These are phyloP conservation scores for Bubo bubo DNA, from an alignment of 2,113 vertebrate genomes.

Conservation along the genomic window DNA sequence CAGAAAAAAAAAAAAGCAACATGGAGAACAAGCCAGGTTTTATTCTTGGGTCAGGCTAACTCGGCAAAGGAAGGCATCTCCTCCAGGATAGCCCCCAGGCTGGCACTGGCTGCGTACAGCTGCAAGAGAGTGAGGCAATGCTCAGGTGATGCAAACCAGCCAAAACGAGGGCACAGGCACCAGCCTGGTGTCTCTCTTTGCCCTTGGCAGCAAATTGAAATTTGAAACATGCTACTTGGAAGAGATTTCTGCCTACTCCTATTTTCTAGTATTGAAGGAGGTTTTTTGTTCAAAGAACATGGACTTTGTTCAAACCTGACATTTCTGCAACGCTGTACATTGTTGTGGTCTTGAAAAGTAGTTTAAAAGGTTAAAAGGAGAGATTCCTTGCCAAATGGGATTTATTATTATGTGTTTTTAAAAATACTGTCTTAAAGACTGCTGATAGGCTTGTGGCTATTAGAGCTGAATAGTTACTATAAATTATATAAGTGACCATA, in stretches of 20 bases:
- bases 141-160: neutral
- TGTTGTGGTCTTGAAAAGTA: constrained; percentile 22
- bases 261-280: neutral
- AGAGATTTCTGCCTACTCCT: constrained; percentile 1
- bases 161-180: neutral
- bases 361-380: neutral
- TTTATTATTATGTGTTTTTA: neutral
- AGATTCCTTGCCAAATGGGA: neutral
- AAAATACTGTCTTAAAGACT: neutral
- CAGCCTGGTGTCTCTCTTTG: neutral
- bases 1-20: neutral
- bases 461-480: neutral
- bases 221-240: neutral
- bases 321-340: neutral
- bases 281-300: neutral
- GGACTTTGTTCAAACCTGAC: neutral
- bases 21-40: neutral
- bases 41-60: neutral
- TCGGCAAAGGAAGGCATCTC: neutral
- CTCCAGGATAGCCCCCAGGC: neutral
- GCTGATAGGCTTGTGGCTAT: neutral
- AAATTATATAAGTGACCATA: neutral
- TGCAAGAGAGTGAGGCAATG: neutral
- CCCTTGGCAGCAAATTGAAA: neutral
- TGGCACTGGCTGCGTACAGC: neutral